These are phyloP conservation scores for Phaedon cochleariae DNA, from an alignment of 2,888 invertebrate genomes.

Conservation along the genomic window DNA sequence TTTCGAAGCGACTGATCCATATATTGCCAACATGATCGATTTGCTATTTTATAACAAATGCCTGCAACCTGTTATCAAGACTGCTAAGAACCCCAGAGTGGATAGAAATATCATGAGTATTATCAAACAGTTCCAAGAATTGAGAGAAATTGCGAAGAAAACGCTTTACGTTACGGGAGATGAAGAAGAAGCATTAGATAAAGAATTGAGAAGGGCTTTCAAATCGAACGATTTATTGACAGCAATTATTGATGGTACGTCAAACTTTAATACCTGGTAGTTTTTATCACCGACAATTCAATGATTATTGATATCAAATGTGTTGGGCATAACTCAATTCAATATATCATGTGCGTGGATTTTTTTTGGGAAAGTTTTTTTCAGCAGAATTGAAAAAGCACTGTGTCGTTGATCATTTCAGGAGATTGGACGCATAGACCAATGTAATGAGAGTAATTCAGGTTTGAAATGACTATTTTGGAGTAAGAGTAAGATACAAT, in stretches of 20 bases:
- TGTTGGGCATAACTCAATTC: too few species aligned
- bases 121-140: slow-evolving; percentile 27
- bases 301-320: too few species aligned
- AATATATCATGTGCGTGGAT: too few species aligned
- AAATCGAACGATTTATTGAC: slow-evolving; percentile 43
- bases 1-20: slow-evolving; percentile 30
- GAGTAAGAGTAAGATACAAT: too few species aligned
- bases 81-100: slow-evolving; percentile 7
- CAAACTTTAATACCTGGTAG: too few species aligned
- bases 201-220: slow-evolving; percentile 44
- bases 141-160: slow-evolving; percentile 37
- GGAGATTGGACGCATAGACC: too few species aligned
- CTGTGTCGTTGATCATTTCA: too few species aligned
- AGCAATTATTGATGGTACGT: slow-evolving; percentile 39
- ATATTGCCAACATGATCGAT: slow-evolving; percentile 40
- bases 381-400: too few species aligned
- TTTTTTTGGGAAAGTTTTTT: too few species aligned
- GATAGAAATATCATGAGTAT: slow-evolving; percentile 26
- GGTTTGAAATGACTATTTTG: too few species aligned
- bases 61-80: slow-evolving; percentile 21
- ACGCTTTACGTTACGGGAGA: slow-evolving; percentile 45
- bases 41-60: slow-evolving; percentile 44
- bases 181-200: slow-evolving; percentile 43
- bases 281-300: background rate
- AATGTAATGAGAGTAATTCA: too few species aligned